Conservation (phyloP, 2,797 vertebrate genomes). For the Crypturellus tataupa region DNA sequence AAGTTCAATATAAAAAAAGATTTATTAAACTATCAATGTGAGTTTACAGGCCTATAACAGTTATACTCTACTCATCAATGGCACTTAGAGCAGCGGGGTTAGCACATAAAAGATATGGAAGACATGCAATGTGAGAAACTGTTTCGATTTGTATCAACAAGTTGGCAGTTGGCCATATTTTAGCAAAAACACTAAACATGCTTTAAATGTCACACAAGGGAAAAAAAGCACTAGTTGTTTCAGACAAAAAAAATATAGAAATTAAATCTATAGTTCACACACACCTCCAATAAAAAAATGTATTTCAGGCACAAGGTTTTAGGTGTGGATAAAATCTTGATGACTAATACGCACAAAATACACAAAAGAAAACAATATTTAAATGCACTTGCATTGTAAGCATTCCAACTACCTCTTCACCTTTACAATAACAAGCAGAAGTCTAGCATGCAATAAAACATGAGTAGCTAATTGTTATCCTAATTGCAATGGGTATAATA, state of each 20-base stretch:
- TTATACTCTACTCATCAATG: background rate
- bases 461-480: background rate
- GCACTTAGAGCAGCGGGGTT: background rate
- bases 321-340: background rate
- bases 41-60: background rate
- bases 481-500: accelerated
- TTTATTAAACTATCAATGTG: background rate
- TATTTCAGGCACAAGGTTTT: background rate
- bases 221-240: background rate
- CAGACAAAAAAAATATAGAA: background rate
- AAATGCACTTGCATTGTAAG: background rate
- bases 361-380: background rate
- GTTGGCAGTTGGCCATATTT: conserved; percentile 18
- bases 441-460: background rate
- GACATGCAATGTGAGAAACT: background rate
- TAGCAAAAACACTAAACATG: background rate
- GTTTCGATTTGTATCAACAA: background rate
- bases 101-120: background rate
- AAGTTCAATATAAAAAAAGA: background rate
- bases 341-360: accelerated
- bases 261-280: background rate
- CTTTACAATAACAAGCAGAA: background rate
- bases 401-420: background rate
- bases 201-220: background rate
- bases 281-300: background rate